Evolutionary conservation across 2,113 vertebrate genomes (phyloP), one percentile per base, ranked within the genome.

Genomic region (Dasyurus viverrinus): DNA sequence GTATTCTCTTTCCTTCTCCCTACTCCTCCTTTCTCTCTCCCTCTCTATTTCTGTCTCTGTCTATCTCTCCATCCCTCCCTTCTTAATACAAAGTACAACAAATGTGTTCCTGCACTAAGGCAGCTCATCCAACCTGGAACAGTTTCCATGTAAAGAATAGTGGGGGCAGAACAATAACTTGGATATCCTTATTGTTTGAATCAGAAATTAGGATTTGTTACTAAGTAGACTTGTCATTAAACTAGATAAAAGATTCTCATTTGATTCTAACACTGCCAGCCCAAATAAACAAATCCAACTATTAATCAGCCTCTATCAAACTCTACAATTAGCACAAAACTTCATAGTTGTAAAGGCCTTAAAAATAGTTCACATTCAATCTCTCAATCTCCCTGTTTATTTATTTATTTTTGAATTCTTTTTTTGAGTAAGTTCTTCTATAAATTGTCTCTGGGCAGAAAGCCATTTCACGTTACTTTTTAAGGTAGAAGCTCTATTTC

Each of bases 51-150:
- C 24, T 26, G 55, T 57, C 19, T 55, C 54, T 16, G 14, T 26
- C 36, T 7, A 0, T 68, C 10, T 68, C 27, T 68, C 57, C 27
- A 7, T 96, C 36, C 36, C 48, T 92, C 11, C 26, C 53, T 36
- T 68, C 27, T 60, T 30, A 60, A 60, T 30, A 60, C 11, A 60
- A 60, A 60, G 30, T 50, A 50, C 50, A 50, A 97, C 48, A 25
- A 95, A 94, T 68, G 84, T 97, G 54, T 48, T 94, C 54, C 22
- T 57, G 27, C 26, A 25, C 24, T 60, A 3, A 93, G 25, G 90
- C n/a, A 97, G 90, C 1, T n/a, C 68, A 91, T n/a, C 0, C 60
- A 25, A 97, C 94, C 91, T 94, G 84, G 52, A 89, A 42, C 60
- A 93, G 91, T 52, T 95, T 95, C 30, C 52, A 76, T n/a, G 19